Evolutionary conservation across 1,140 invertebrate species (phyloP).

Genomic region (Panagrolaimus sp.): DNA sequence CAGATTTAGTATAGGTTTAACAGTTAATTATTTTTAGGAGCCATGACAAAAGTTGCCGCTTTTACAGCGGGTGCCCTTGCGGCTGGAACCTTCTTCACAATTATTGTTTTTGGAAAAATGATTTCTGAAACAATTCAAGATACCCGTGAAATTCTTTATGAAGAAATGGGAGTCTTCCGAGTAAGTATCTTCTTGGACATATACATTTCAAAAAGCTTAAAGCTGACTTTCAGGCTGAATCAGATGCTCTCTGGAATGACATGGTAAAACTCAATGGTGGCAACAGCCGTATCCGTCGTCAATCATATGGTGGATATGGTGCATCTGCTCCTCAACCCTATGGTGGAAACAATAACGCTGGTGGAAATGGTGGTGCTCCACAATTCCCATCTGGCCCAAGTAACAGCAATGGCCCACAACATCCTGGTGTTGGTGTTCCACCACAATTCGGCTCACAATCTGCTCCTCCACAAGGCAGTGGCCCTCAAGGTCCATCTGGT

Average conservation of each 20-base stretch:
- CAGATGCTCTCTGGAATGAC: conserved; percentile 39
- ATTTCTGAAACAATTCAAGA: background rate
- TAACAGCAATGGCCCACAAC: background rate
- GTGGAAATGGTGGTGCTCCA: background rate
- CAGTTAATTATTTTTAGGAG: no score
- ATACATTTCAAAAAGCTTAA: no score
- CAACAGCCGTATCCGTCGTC: conserved; percentile 32
- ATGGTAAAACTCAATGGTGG: conserved; percentile 37
- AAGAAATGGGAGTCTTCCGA: conserved; percentile 19
- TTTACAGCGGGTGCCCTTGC: no score
- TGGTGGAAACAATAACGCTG: background rate
- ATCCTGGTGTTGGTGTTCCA: conserved; percentile 9
- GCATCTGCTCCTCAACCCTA: conserved; percentile 23
- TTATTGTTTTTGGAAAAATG: background rate
- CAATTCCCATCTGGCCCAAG: conserved; percentile 17
- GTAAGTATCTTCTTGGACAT: conserved; percentile 8
- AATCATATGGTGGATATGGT: conserved; percentile 35
- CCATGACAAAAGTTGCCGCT: no score
- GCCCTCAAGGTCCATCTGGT: background rate
- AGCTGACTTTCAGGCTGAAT: conserved; percentile 23
- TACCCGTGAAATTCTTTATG: conserved; percentile 16
- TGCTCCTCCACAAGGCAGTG: conserved; percentile 4
- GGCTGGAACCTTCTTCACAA: background rate
- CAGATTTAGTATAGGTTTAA: no score
- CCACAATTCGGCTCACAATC: background rate